Conservation (phyloP, 2,888 invertebrate genomes). For the Apamea epomidion region DNA sequence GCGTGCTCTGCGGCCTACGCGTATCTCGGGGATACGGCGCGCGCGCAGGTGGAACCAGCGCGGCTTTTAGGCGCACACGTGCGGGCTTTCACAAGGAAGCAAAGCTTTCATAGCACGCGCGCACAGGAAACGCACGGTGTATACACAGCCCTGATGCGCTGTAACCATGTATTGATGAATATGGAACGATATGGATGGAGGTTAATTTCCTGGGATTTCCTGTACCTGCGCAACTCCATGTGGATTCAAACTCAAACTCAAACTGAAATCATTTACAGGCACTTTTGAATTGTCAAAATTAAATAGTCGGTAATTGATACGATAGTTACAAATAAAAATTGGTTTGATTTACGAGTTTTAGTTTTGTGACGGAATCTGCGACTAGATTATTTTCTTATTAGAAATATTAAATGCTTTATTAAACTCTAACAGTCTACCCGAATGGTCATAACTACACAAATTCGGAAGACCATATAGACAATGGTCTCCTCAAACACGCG, state of each 20-base stretch:
- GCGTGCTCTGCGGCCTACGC: slow-evolving; percentile 79
- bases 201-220: slow-evolving; percentile 54
- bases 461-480: neutral
- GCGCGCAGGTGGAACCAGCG: slow-evolving; percentile 82
- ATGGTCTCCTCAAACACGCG: neutral
- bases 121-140: slow-evolving; percentile 74
- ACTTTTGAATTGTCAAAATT: too few species aligned
- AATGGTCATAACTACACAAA: neutral
- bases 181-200: slow-evolving; percentile 56
- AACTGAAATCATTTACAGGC: too few species aligned
- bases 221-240: slow-evolving; percentile 15
- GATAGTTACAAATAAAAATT: neutral
- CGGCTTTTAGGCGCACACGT: slow-evolving; percentile 80
- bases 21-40: slow-evolving; percentile 73
- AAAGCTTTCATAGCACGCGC: slow-evolving; percentile 72
- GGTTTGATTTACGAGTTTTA: neutral
- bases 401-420: slow-evolving; percentile 2
- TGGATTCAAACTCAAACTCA: too few species aligned
- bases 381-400: neutral
- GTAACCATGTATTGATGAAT: slow-evolving; percentile 70
- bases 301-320: too few species aligned
- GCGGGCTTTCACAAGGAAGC: slow-evolving; percentile 86
- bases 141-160: slow-evolving; percentile 69
- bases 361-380: neutral
- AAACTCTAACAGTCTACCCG: neutral